These are phyloP conservation scores for Drosophila micromelanica DNA, from an alignment of 1,140 invertebrate species.

Conservation along the genomic window DNA sequence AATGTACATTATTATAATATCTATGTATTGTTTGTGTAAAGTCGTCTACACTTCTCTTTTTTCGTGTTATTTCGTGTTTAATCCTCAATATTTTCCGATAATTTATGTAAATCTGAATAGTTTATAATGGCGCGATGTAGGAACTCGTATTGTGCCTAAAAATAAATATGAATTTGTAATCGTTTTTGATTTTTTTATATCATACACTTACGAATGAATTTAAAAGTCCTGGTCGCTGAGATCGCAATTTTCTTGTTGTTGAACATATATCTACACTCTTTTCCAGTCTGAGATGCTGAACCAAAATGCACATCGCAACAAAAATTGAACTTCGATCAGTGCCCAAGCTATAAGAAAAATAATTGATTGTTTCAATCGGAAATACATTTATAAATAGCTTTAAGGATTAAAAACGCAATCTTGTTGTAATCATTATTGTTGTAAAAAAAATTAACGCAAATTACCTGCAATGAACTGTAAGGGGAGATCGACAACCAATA, in stretches of 20 bases:
- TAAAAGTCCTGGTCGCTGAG: constrained; percentile 92
- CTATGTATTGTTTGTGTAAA: constrained; percentile 41
- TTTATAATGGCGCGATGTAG: constrained; percentile 94
- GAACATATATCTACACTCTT: constrained; percentile 94
- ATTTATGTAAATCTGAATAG: constrained; percentile 93
- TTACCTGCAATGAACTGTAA: constrained; percentile 93
- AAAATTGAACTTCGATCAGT: constrained; percentile 95
- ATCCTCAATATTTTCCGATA: constrained; percentile 85
- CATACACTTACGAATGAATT: constrained; percentile 90
- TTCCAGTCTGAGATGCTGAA: constrained; percentile 92
- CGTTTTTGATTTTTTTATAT: not conserved
- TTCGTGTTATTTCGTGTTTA: constrained; percentile 52
- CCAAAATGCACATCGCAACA: constrained; percentile 93
- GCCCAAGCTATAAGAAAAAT: constrained; percentile 86
- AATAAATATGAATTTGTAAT: constrained; percentile 62
- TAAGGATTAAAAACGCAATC: not conserved
- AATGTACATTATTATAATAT: constrained; percentile 77
- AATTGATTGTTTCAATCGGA: not conserved
- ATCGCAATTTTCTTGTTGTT: constrained; percentile 91
- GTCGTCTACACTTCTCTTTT: constrained; percentile 37
- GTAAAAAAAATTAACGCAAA: not conserved
- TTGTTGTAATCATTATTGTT: not conserved
- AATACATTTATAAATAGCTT: not conserved
- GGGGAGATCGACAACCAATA: constrained; percentile 86
- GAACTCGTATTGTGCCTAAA: constrained; percentile 96